These are phyloP conservation scores for Poecilia gillii DNA, from an alignment of 2,797 vertebrate species.

Conservation along the genomic window DNA sequence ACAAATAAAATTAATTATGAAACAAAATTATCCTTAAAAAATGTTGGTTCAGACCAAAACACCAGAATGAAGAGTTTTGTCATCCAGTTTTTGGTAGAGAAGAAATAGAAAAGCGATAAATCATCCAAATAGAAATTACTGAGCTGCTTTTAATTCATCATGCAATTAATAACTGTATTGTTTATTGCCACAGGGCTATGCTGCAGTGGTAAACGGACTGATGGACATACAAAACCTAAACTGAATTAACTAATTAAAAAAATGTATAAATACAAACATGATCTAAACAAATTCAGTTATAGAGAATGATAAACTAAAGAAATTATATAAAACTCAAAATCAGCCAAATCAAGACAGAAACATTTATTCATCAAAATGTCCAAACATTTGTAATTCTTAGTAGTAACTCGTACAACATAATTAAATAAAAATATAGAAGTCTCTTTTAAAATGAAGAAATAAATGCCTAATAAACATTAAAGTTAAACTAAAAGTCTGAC, in stretches of 20 bases:
- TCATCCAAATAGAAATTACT: no score
- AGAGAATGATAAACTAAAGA: background rate
- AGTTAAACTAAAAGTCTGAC: background rate
- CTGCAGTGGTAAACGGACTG: background rate
- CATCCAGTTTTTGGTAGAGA: no score
- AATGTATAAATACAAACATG: background rate
- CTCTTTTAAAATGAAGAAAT: background rate
- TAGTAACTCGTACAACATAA: background rate
- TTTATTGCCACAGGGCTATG: background rate
- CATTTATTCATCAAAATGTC: background rate
- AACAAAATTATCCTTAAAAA: no score
- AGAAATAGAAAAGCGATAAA: no score
- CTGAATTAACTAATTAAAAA: background rate
- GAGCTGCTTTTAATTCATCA: no score
- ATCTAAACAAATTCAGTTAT: background rate
- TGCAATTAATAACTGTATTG: no score
- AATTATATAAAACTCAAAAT: background rate
- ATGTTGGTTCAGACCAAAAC: no score
- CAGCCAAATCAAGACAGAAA: background rate
- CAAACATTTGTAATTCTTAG: background rate
- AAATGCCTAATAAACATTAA: background rate
- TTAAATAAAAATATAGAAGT: background rate
- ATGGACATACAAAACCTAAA: background rate
- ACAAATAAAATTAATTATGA: no score
- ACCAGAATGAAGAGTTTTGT: no score